Evolutionary conservation across 2,797 vertebrate species (phyloP), one percentile per base, ranked within the genome.

Genomic region (Odontamblyopus rebecca): DNA sequence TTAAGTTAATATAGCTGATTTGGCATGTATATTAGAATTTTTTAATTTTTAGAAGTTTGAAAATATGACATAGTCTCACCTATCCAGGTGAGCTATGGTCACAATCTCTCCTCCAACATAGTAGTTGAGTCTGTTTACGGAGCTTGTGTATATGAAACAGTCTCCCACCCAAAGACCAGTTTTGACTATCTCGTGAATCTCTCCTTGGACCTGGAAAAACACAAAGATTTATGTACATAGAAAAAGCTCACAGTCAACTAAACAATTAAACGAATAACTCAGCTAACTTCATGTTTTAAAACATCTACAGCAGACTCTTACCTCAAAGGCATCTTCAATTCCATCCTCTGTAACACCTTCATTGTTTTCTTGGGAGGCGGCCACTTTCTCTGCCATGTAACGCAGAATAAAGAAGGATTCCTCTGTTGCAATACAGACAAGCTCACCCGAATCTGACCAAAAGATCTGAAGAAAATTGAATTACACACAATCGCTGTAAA

Each of bases 61-160:
- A 23, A 57, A 23, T 15, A 57, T 15, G 30, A 73, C 66, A 56
- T 26, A 54, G 30, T 71, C 71, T 60, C 79, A 99, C 98, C 98
- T 97, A 93, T 99, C 98, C 85, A 99, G 90, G 71, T 99, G 98
- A 85, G 98, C 98, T 84, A 99, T 98, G 27, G 98, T 99, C 86
- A 99, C 98, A 64, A 99, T 99, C 90, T 99, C 98, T 91, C 98
- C 98, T 86, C 98, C 98, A 6, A 99, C 98, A 0, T 95, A 99
- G 83, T 99, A 99, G 91, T 99, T 99, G 74, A 99, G 94, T 84
- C 98, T 95, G 93, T 99, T 99, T 79, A 99, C 98, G 77, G 98
- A 99, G 92, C 97, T 99, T 84, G 98, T 99, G 89, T 99, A 99
- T 91, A 99, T 99, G 87, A 99, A 99, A 87, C 98, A 99, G 87